phyloP scores from a whole-genome alignment of 2,113 vertebrate species.

The Danio rerio region DNA sequence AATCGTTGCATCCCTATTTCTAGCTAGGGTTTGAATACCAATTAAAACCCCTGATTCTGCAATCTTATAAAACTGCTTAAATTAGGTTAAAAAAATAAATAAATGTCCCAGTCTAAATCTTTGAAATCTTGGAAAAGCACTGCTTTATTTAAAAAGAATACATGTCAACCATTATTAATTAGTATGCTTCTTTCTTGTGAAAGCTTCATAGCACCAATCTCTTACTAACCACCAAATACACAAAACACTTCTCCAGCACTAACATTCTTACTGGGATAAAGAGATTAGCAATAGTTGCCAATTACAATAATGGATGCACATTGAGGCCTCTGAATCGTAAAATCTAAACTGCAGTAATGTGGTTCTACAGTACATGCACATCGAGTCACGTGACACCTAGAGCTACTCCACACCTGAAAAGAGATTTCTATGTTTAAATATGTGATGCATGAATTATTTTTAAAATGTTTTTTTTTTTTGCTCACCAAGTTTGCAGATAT shows the following conservation, averaged over 20 bases:
- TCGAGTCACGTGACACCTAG: not conserved
- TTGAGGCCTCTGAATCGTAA: not conserved
- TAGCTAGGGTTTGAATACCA: not conserved
- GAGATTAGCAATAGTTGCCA: not conserved
- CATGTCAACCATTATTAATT: not conserved
- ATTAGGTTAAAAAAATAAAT: not conserved
- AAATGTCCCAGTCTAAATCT: not conserved
- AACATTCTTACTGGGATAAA: slow-evolving; percentile 22
- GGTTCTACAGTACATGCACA: not conserved
- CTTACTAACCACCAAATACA: not conserved
- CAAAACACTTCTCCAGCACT: not conserved
- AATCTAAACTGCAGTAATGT: no score
- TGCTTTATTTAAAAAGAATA: not conserved
- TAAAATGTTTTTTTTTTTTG: no score
- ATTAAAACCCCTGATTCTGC: not conserved
- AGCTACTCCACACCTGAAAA: not conserved
- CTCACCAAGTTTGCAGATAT: no score
- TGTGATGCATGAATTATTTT: no score
- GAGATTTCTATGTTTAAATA: no score
- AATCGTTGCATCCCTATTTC: no score
- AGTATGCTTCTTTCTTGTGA: not conserved
- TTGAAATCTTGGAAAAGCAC: no score
- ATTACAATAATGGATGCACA: slow-evolving; percentile 11
- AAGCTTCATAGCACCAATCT: not conserved
- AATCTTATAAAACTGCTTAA: not conserved